phyloP scores from a whole-genome alignment of 2,888 invertebrate species.

The Trissoscelio sp. region DNA sequence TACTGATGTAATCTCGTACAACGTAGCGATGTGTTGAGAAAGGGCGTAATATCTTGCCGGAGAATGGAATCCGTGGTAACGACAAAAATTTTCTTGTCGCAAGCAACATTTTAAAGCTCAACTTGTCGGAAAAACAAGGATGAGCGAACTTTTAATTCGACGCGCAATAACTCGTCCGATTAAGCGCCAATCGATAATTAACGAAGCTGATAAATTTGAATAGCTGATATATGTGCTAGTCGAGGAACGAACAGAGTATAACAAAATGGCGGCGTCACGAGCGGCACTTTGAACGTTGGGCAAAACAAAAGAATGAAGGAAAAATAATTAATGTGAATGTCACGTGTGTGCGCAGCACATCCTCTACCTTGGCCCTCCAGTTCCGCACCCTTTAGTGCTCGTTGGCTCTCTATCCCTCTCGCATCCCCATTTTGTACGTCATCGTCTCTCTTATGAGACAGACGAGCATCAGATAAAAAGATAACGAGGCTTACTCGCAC shows the following conservation, averaged over 20 bases:
- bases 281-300: conserved; percentile 44
- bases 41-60: conserved; percentile 58
- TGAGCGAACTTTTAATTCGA: neutral
- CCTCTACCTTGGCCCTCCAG: conserved; percentile 67
- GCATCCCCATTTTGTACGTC: conserved; percentile 46
- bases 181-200: conserved; percentile 1
- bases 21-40: conserved; percentile 61
- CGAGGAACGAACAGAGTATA: conserved; percentile 25
- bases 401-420: conserved; percentile 29
- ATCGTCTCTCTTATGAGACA: conserved; percentile 59
- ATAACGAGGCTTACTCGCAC: conserved; percentile 76
- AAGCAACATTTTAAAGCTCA: conserved; percentile 21
- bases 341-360: conserved; percentile 74
- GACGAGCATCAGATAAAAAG: conserved; percentile 69
- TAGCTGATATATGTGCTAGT: neutral
- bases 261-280: conserved; percentile 54
- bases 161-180: neutral
- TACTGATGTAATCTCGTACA: conserved; percentile 72
- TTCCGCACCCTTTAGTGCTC: conserved; percentile 53
- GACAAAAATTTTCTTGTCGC: conserved; percentile 46
- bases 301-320: conserved; percentile 73
- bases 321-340: conserved; percentile 81
- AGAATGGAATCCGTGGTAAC: conserved; percentile 49
- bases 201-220: conserved; percentile 16
- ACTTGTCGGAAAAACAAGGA: neutral